Evolutionary conservation across 2,113 vertebrate genomes (phyloP), one percentile per base, ranked within the genome.

Genomic region (Pachypanchax playfairii): DNA sequence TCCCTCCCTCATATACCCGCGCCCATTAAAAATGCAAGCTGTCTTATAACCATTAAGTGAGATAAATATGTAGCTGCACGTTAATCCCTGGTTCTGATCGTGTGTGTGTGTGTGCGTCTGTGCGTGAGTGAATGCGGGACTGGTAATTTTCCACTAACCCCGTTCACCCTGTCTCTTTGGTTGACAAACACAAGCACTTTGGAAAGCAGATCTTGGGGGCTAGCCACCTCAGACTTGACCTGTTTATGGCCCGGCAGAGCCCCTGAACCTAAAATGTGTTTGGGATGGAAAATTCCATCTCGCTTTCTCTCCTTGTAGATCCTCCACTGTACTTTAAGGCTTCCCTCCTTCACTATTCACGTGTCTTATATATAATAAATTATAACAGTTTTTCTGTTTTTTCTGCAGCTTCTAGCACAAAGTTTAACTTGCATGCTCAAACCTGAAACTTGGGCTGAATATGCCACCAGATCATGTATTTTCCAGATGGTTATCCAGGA

Each of bases 101-200:
- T 42, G 63, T 61, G 75, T 60, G 68, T 49, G 25, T 65, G 70
- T 67, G 65, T 52, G 50, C 73, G 48, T 50, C 17, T 31, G 80
- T 85, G 70, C 62, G 65, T 83, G 83, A 79, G 68, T 46, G 75
- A 74, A 67, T 87, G 85, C 72, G 80, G 75, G 82, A 87, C 75
- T 89, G 87, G 92, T 91, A 87, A 91, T 91, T 93, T 93, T 93
- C 92, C 92, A 91, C 90, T 87, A 77, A 66, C 82, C 83, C 73
- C 70, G 79, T 11, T 46, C 43, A 1, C 38, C 5, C 7, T 20
- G n/a, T 42, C 39, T 42, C 73, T 82, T 84, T 79, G 79, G 81
- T 80, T 83, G 84, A 84, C 88, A 90, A 90, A 89, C 87, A 89
- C 52, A 49, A 86, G 77, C 60, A 70, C 70, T 75, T 80, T 69